These are phyloP conservation scores for Apogon talboti DNA, from an alignment of 2,797 vertebrate genomes.

Conservation along the genomic window DNA sequence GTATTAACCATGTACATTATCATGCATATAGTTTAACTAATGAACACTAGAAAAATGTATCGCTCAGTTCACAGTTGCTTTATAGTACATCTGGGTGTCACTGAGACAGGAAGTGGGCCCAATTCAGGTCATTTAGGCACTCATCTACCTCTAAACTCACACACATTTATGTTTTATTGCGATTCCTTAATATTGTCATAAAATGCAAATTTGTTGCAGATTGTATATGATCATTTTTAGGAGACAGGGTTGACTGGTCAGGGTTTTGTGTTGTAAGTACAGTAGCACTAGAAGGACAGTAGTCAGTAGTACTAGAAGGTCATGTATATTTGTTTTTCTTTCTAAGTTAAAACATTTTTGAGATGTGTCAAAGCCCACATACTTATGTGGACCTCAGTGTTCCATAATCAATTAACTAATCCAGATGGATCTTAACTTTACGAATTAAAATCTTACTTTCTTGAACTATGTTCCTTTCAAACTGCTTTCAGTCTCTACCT, in stretches of 20 bases:
- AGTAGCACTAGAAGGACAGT: too few species aligned
- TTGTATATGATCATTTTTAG: background rate
- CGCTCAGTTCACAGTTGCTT: background rate
- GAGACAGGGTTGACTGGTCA: conserved; percentile 2
- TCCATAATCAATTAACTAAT: background rate
- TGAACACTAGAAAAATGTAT: background rate
- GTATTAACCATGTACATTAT: background rate
- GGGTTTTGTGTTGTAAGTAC: background rate
- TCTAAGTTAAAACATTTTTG: conserved; percentile 1
- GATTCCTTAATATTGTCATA: conserved; percentile 1
- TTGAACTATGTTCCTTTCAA: conserved; percentile 5
- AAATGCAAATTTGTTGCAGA: conserved; percentile 17
- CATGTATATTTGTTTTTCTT: background rate
- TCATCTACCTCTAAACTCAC: background rate
- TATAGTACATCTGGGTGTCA: background rate
- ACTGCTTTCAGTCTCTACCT: conserved; percentile 1
- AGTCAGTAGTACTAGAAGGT: too few species aligned
- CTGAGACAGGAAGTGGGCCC: background rate
- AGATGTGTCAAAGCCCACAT: background rate
- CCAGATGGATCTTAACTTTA: conserved; percentile 9
- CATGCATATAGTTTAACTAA: background rate
- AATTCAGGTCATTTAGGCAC: background rate
- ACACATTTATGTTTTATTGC: background rate
- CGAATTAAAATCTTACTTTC: conserved; percentile 1
- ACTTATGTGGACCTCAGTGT: background rate